These are phyloP conservation scores for Oncorhynchus tshawytscha DNA, from an alignment of 2,113 vertebrate species.

Conservation along the genomic window DNA sequence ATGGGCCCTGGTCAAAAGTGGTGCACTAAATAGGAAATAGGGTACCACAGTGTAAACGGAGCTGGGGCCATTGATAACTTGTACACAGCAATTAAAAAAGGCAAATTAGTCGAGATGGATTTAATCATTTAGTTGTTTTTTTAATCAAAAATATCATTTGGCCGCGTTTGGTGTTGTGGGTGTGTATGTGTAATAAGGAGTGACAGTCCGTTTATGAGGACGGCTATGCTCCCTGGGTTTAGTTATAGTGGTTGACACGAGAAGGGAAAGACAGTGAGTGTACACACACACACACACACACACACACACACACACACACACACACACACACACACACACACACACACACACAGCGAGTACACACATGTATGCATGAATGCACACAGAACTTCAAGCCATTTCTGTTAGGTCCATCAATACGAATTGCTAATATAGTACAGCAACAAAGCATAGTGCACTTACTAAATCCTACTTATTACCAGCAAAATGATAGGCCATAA, in stretches of 20 bases:
- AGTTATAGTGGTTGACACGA: conserved; percentile 37
- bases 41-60: not conserved
- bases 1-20: no score
- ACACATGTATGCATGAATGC: not conserved
- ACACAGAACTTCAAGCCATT: not conserved
- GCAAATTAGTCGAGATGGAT: conserved; percentile 62
- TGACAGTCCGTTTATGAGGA: conserved; percentile 61
- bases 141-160: conserved; percentile 59
- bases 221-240: conserved; percentile 51
- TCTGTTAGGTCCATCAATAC: not conserved
- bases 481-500: no score
- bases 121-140: conserved; percentile 43
- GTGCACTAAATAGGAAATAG: no score
- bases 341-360: not conserved
- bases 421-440: not conserved
- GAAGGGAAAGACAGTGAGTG: not conserved
- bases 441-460: no score
- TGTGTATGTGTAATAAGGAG: conserved; percentile 29
- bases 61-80: not conserved
- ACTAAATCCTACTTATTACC: no score
- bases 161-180: conserved; percentile 31
- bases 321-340: not conserved
- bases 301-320: not conserved
- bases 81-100: conserved; percentile 56
- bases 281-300: not conserved